Base-by-base conservation (phyloP, 2,797 vertebrate species). In the Neosalanx taihuensis region DNA sequence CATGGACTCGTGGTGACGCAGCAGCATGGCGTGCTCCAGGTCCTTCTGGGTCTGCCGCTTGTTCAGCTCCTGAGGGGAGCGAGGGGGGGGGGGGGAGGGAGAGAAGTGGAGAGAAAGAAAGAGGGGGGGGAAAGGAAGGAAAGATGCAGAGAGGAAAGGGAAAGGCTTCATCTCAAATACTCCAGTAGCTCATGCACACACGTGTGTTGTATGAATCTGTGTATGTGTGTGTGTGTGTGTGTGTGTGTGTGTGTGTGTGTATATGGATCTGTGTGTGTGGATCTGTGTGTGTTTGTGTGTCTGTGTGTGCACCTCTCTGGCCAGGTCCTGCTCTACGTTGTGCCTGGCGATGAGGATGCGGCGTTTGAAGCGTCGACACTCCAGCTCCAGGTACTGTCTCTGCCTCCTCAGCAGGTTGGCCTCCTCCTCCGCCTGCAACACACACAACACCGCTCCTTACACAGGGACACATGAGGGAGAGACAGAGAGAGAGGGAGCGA, bases 1-100 rank as follows among this genome's bases (percentile, higher is more conserved):
- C 96, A 98, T 98, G 87, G 97, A 98, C 89, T 99, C 98, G 1
- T 99, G 98, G 85, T 99, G 98, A 37, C 97, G 94, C 71, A 99
- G 92, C 73, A 99, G 90, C 97, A 98, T 99, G 75, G 98, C 98
- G 0, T 99, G 97, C 83, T 99, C 98, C 86, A 98, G 90, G 86
- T 99, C 98, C 88, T 98, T 99, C 89, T 99, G 97, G 0, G 97
- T 98, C 85, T 99, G 98, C 62, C 96, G 94, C 86, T 98, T 99
- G 90, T 98, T 99, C 41, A 99, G 90, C 84, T 99, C 98, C 97
- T 99, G 37, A 6, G 9, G 1, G 37, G 35, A 7, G 7, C 1
- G 35, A 10, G 9, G 37, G 37, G 37, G 37, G 2, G 12, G 37
- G 9, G 12, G 4, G 3, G 20, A 12, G 20, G 6, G 26, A 1